Base-by-base conservation (phyloP, 2,888 invertebrate genomes). In the Tachina grossa region DNA sequence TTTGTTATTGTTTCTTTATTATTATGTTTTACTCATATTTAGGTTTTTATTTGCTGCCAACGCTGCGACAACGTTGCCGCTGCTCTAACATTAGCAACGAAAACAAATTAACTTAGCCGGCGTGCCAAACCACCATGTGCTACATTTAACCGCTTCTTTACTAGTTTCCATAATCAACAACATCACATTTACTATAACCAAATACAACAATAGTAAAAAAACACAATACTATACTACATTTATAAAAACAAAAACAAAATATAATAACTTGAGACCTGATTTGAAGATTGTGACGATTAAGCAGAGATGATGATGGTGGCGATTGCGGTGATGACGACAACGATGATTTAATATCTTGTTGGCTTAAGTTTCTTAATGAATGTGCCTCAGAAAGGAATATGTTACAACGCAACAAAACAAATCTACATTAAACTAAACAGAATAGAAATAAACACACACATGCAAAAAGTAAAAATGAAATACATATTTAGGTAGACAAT, bases 51-150 rank as follows among this genome's bases (percentile, higher is more conserved):
- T 81, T 61, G 65, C 63, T 72, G 71, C 47, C 63, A 55, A 69
- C 31, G 31, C 31, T 31, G 31, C 31, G n/a, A n/a, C 31, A 31
- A 39, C 71, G 80, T 43, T 74, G 79, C n/a, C 53, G 75, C 75
- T 79, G 74, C 59, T 83, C 79, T 80, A 76, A 79, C 69, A 69
- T 19, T 59, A 69, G 49, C 69, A 81, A 72, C 41, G 59, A 69
- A 41, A 77, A 68, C 61, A 82, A 79, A 65, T 74, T 41, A 76
- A 77, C 61, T 81, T 78, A 74, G 63, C 83, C 79, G 71, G 79
- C 83, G 83, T 85, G 83, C 79, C 76, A 85, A 85, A 83, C 85
- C 75, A 83, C 85, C 85, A 85, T 85, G 85, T 85, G 85, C 68
- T 83, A 79, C 76, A 82, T 82, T 74, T 74, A 76, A 76, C 80